A percentile compares a stretch with the other conserved stretches of the same genome.
Evolutionary conservation across 2,888 invertebrate genomes (phyloP).

Genomic region (Agapetus fuscipes): DNA sequence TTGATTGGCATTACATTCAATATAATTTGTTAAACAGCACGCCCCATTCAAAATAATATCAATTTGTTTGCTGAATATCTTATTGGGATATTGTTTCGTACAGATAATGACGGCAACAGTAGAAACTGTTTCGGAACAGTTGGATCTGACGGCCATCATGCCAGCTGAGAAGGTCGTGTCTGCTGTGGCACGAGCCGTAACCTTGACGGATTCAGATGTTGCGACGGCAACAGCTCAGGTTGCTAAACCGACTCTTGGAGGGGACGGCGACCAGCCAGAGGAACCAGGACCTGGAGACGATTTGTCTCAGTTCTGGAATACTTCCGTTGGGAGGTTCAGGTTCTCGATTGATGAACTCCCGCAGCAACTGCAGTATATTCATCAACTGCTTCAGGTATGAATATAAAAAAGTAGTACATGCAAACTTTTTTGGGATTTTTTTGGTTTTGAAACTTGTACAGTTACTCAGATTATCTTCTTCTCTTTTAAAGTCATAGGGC

Average conservation of each 20-base stretch:
- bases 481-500: too few relatives aligned
- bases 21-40: conserved; percentile 7
- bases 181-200: conserved; percentile 78
- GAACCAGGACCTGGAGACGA: conserved; percentile 64
- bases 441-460: too few relatives aligned
- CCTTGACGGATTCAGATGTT: conserved; percentile 81
- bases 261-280: conserved; percentile 62
- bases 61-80: too few relatives aligned
- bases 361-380: conserved; percentile 86
- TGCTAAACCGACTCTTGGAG: conserved; percentile 65
- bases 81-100: too few relatives aligned
- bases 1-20: too few relatives aligned
- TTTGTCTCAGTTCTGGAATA: conserved; percentile 84
- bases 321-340: conserved; percentile 85
- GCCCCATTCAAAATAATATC: too few relatives aligned
- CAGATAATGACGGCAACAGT: conserved; percentile 95
- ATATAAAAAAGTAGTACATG: too few relatives aligned
- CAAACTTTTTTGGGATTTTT: too few relatives aligned
- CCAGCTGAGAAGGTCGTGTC: conserved; percentile 66
- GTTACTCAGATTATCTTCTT: too few relatives aligned
- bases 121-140: conserved; percentile 83
- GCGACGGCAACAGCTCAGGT: conserved; percentile 62
- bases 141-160: conserved; percentile 80
- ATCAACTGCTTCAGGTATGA: conserved; percentile 71
- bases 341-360: conserved; percentile 85